phyloP scores from a whole-genome alignment of 2,797 vertebrate genomes.

The Schizothorax lantsangensis region DNA sequence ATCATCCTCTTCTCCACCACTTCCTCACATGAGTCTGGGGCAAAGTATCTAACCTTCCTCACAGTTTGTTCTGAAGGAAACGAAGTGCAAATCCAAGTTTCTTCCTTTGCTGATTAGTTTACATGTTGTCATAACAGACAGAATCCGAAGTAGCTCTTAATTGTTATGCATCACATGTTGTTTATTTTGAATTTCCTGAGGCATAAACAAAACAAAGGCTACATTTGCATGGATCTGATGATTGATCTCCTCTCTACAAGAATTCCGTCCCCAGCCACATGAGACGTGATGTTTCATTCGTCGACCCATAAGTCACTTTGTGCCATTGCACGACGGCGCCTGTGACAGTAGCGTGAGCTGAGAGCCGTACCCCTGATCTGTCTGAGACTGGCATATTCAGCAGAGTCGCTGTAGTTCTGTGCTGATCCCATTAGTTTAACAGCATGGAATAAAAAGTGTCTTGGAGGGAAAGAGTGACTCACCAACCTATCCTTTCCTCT shows the following conservation, averaged over 20 bases:
- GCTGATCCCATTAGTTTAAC: slow-evolving; percentile 71
- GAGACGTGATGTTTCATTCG: slow-evolving; percentile 30
- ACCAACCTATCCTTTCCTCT: slow-evolving; percentile 60
- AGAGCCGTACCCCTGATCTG: slow-evolving; percentile 49
- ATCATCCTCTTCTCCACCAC: slow-evolving; percentile 4
- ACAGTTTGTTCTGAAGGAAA: not conserved
- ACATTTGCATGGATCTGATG: slow-evolving; percentile 48
- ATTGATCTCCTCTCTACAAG: slow-evolving; percentile 38
- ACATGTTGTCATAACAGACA: slow-evolving; percentile 42
- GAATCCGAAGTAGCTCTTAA: slow-evolving; percentile 31
- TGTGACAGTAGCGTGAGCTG: slow-evolving; percentile 42
- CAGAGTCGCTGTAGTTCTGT: slow-evolving; percentile 62
- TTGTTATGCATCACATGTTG: slow-evolving; percentile 44
- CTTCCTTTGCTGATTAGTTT: slow-evolving; percentile 32
- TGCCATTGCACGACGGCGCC: slow-evolving; percentile 11
- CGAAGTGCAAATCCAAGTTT: slow-evolving; percentile 29
- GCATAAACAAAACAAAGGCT: slow-evolving; percentile 52
- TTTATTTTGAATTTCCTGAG: slow-evolving; percentile 42
- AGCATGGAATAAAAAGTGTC: slow-evolving; percentile 69
- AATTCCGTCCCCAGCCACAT: slow-evolving; percentile 41
- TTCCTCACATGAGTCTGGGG: not conserved
- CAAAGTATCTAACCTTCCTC: slow-evolving; percentile 3
- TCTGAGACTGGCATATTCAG: slow-evolving; percentile 59
- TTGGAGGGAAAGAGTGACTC: slow-evolving; percentile 64
- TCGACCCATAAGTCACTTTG: slow-evolving; percentile 30